A percentile compares a stretch with the other conserved stretches of the same genome.
Evolutionary conservation across 1,140 invertebrate species (phyloP).

Genomic region (Bombyx mori): ASM3026992v2 NC_085109.1:7011001-7011500

Average conservation of each 20-base stretch:
- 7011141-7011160: slow-evolving; percentile 59
- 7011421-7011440: slow-evolving; percentile 76
- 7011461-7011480: slow-evolving; percentile 67
- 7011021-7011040: slow-evolving; percentile 63
- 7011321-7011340: slow-evolving; percentile 73
- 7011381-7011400: slow-evolving; percentile 10
- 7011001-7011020: slow-evolving; percentile 75
- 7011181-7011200: slow-evolving; percentile 56
- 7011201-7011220: slow-evolving; percentile 57
- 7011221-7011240: slow-evolving; percentile 23
- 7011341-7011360: slow-evolving; percentile 71
- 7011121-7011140: slow-evolving; percentile 80
- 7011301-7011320: slow-evolving; percentile 77
- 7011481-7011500: slow-evolving; percentile 69
- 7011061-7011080: slow-evolving; percentile 78
- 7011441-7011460: slow-evolving; percentile 75
- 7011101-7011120: slow-evolving; percentile 79
- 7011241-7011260: slow-evolving; percentile 72
- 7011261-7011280: slow-evolving; percentile 71
- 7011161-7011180: slow-evolving; percentile 71
- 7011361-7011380: slow-evolving; percentile 74
- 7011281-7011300: slow-evolving; percentile 72
- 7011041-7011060: slow-evolving; percentile 69
- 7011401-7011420: slow-evolving; percentile 69
- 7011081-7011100: slow-evolving; percentile 80